These are phyloP conservation scores for Eubucco bourcierii DNA, from an alignment of 2,113 vertebrate genomes.

Conservation along the genomic window DNA sequence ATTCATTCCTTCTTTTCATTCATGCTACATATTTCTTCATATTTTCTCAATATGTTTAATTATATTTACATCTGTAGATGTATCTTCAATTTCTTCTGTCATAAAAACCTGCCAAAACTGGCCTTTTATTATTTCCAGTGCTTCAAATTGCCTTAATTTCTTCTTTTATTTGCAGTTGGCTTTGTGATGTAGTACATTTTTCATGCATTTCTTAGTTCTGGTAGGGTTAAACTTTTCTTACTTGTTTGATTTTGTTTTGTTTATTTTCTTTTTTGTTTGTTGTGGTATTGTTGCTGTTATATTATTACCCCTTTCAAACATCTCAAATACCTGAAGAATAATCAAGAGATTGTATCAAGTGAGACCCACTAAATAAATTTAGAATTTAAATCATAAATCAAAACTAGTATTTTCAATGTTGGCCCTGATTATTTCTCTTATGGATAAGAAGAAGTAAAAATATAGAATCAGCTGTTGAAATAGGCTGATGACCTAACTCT, in stretches of 20 bases:
- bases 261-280: background rate
- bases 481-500: background rate
- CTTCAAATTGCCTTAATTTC: background rate
- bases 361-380: background rate
- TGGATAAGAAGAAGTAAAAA: background rate
- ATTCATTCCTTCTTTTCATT: background rate
- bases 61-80: background rate
- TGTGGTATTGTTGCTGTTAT: background rate
- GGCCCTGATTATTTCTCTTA: background rate
- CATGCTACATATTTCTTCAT: background rate
- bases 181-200: background rate
- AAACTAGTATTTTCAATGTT: background rate
- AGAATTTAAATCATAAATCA: background rate
- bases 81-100: background rate
- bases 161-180: background rate
- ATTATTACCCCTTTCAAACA: background rate
- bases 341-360: background rate
- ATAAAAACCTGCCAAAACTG: background rate
- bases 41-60: background rate
- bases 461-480: background rate
- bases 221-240: background rate
- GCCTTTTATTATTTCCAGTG: background rate
- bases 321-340: background rate
- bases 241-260: too few relatives aligned
- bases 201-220: background rate